These are phyloP conservation scores for Tetragnatha montana DNA, from an alignment of 2,888 invertebrate genomes.

Conservation along the genomic window DNA sequence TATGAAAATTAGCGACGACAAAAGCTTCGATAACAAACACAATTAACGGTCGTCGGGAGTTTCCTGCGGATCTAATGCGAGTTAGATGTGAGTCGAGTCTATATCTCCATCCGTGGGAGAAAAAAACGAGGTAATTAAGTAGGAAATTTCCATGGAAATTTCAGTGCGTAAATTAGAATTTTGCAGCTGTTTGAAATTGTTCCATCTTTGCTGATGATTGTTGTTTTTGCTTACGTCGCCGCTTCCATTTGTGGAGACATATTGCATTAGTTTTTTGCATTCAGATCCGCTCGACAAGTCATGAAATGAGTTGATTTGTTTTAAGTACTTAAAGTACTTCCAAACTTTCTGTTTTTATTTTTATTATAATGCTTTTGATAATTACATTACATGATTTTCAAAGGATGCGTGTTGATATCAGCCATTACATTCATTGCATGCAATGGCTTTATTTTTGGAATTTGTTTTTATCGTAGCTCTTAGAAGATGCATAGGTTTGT, in stretches of 20 bases:
- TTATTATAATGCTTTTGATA: too few species aligned
- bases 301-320: background rate
- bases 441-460: too few species aligned
- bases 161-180: conserved; percentile 7
- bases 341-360: too few species aligned
- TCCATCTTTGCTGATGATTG: background rate
- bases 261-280: background rate
- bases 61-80: conserved; percentile 8
- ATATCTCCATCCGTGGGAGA: background rate
- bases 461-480: too few species aligned
- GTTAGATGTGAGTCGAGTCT: background rate
- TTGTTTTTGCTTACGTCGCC: background rate
- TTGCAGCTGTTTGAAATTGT: background rate
- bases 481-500: too few species aligned
- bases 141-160: conserved; percentile 10
- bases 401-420: too few species aligned
- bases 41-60: conserved; percentile 25
- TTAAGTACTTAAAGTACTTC: background rate
- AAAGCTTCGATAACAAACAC: conserved; percentile 44
- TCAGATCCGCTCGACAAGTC: background rate
- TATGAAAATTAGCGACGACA: conserved; percentile 57
- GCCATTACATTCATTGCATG: too few species aligned
- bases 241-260: background rate
- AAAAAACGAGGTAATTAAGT: conserved; percentile 21
- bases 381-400: too few species aligned